phyloP scores from a whole-genome alignment of 1,140 invertebrate genomes.

The Vanessa tameamea region DNA sequence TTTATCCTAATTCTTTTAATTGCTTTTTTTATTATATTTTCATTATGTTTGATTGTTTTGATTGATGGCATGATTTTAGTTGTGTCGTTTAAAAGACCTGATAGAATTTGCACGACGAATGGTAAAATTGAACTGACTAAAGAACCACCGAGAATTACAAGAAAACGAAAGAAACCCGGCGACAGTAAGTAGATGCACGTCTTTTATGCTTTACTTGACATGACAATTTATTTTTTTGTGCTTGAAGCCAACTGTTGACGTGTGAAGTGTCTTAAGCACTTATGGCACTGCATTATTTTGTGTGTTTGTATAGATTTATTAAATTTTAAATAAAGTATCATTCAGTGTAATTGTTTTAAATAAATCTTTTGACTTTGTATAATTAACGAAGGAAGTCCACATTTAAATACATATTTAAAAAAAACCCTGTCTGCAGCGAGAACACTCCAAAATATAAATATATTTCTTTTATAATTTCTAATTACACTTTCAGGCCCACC shows the following conservation, averaged over 20 bases:
- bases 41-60: conserved; percentile 39
- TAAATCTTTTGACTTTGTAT: no score
- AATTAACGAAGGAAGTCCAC: no score
- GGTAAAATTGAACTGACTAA: conserved; percentile 51
- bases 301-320: no score
- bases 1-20: conserved; percentile 9
- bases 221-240: background rate
- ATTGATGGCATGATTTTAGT: conserved; percentile 74
- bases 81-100: conserved; percentile 78
- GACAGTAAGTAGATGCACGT: conserved; percentile 82
- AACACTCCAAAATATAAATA: no score
- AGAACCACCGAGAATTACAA: conserved; percentile 68
- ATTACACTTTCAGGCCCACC: conserved; percentile 55
- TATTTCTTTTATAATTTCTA: background rate
- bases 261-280: no score
- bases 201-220: background rate
- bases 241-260: no score
- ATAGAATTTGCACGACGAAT: conserved; percentile 56
- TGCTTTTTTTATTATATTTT: conserved; percentile 34
- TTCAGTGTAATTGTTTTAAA: no score
- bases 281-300: no score
- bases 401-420: no score
- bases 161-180: conserved; percentile 89
- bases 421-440: no score
- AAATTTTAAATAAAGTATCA: no score